These are phyloP conservation scores for Spilosoma lubricipeda DNA, from an alignment of 2,888 invertebrate genomes.

Conservation along the genomic window DNA sequence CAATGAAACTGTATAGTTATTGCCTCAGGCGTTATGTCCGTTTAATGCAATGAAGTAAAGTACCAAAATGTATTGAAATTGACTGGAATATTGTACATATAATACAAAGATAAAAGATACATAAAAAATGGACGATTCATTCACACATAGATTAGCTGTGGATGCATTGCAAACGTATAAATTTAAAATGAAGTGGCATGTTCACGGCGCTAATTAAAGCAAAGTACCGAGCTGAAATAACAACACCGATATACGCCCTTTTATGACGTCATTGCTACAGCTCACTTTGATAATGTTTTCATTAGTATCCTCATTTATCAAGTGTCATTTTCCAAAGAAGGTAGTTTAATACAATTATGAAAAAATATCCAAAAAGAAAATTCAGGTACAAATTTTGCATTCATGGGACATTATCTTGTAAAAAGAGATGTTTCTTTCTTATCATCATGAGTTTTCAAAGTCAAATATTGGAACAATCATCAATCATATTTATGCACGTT, in stretches of 20 bases:
- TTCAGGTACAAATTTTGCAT: constrained; percentile 7
- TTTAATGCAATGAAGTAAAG: background rate
- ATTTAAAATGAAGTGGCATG: constrained; percentile 37
- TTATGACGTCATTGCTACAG: constrained; percentile 38
- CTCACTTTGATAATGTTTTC: constrained; percentile 46
- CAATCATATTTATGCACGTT: constrained; percentile 23
- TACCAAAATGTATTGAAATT: background rate
- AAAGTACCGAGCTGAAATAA: constrained; percentile 41
- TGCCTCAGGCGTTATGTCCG: background rate
- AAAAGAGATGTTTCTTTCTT: constrained; percentile 14
- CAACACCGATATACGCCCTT: constrained; percentile 36
- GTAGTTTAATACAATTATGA: constrained; percentile 19
- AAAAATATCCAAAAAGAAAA: constrained; percentile 9
- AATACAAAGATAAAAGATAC: background rate
- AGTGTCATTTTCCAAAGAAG: constrained; percentile 16
- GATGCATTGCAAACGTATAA: constrained; percentile 42
- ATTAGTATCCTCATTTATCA: constrained; percentile 31
- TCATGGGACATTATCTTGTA: constrained; percentile 9
- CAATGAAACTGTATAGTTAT: background rate
- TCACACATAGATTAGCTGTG: constrained; percentile 22
- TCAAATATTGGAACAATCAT: constrained; percentile 22
- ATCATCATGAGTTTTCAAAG: constrained; percentile 22
- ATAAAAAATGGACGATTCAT: background rate
- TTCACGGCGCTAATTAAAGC: constrained; percentile 39
- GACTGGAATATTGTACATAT: background rate